Evolutionary conservation across 1,140 invertebrate species (phyloP), one percentile per base, ranked within the genome.

Genomic region (Drosophila ogumai): DNA sequence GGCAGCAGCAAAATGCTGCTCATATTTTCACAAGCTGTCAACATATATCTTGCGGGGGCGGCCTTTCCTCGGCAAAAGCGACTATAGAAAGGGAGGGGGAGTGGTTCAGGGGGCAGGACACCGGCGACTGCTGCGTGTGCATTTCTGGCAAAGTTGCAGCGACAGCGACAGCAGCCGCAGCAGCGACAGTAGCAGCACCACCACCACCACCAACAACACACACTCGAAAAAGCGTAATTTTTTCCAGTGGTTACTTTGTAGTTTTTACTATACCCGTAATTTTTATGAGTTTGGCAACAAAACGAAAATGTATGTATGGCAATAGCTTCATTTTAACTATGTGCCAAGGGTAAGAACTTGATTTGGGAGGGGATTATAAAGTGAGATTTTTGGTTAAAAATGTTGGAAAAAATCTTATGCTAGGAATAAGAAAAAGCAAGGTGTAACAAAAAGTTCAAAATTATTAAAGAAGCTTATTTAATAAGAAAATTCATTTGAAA

Each of bases 1-100:
- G 84, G 85, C 80, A 88, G 73, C 81, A 88, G 85, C 84, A 90
- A 88, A 88, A 90, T 60, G 80, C 77, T 88, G 85, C 84, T 88
- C 84, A 88, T 88, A 88, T 88, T 88, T 88, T 88, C 63, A 74
- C 68, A 88, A 88, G 72, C 84, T 88, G 84, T 88, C 84, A 84
- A 88, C 85, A 88, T 88, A 88, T 88, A 88, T 88, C 84, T 87
- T 88, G 25, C 60, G 52, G 46, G 43, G 73, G 73, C 10, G 57
- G 50, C 32, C 50, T 15, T 17, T 50, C 49, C 13, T 6, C 5
- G 17, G 50, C 36, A 54, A 54, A 54, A 15, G 50, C 10, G 50
- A 54, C 22, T 36, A 13, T n/a, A 31, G 32, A 55, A 25, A 22
- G 52, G 64, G 19, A 10, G 44, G 22, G 28, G 3, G 10, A n/a